Conservation (phyloP, 2,888 invertebrate genomes). For the Ophion costatus region DNA sequence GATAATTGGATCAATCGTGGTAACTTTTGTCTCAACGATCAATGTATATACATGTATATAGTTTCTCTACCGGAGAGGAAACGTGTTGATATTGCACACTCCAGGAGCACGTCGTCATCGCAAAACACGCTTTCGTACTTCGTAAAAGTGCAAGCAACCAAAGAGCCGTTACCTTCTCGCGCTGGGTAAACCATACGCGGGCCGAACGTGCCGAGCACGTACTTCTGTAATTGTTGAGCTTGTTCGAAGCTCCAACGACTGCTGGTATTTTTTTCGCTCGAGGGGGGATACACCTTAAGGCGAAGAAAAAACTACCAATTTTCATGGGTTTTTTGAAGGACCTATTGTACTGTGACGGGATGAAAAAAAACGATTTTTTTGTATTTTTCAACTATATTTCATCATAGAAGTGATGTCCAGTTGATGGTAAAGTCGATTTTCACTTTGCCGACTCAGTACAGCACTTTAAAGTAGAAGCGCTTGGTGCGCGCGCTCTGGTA, state of each 20-base stretch:
- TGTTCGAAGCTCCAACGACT: slow-evolving; percentile 73
- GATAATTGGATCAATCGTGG: neutral
- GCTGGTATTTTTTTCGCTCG: slow-evolving; percentile 70
- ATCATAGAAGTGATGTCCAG: too few relatives aligned
- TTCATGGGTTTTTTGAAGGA: too few relatives aligned
- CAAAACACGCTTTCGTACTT: slow-evolving; percentile 39
- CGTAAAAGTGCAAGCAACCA: slow-evolving; percentile 29
- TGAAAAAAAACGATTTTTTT: too few relatives aligned
- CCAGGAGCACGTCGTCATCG: slow-evolving; percentile 22
- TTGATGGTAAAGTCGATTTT: too few relatives aligned
- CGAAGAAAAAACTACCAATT: too few relatives aligned
- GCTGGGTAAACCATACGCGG: slow-evolving; percentile 10
- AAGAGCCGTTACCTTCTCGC: slow-evolving; percentile 25
- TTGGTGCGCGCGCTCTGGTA: too few relatives aligned
- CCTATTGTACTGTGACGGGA: too few relatives aligned
- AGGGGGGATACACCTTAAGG: too few relatives aligned
- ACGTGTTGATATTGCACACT: slow-evolving; percentile 30
- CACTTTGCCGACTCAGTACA: too few relatives aligned
- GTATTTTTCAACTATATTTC: too few relatives aligned
- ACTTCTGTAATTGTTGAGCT: slow-evolving; percentile 78
- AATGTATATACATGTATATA: neutral
- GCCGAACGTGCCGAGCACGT: slow-evolving; percentile 73
- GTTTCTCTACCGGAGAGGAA: neutral
- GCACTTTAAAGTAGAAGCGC: too few relatives aligned
- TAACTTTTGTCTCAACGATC: neutral